Base-by-base conservation (phyloP, 2,113 vertebrate species). In the Siniperca knerii region DNA sequence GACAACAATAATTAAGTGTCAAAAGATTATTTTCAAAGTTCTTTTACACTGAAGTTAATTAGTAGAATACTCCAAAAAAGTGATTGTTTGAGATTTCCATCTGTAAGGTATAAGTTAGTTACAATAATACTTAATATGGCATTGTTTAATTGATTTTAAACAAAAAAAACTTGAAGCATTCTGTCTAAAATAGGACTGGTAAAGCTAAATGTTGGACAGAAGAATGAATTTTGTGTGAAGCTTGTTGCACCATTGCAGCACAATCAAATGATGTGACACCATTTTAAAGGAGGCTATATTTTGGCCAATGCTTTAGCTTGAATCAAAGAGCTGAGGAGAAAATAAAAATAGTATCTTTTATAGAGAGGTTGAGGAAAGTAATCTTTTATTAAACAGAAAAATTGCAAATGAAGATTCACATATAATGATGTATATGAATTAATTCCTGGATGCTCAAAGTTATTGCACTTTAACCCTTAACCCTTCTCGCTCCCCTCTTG, bases 391-490 rank as follows among this genome's bases (percentile, higher is more conserved):
- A 90, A 92, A 88, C 44, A 79, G 57, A 62, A 78, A 81, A 90
- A 86, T 60, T 84, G 75, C 81, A 92, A 91, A 92, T 90, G 75
- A 89, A 86, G 71, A 91, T 88, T 90, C 70, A 90, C 73, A 67
- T 85, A 85, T 90, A 57, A 77, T 85, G 73, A 87, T 92, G 84
- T 91, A 81, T 88, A 92, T 91, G 86, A 88, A 92, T 87, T 80
- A 79, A 90, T 87, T 92, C 89, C 88, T 90, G 84, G 87, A 91
- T 69, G 84, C 78, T 92, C 90, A 89, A 94, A 84, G 82, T 86
- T 92, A 89, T 90, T 84, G 95, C 95, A 96, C 94, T 96, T 96
- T 95, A 96, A 93, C 90, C 89, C 87, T 77, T 85, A 83, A 87
- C 80, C 93, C 92, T 75, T 85, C 72, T 83, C 68, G 48, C 82